Conservation (phyloP, 2,113 vertebrate species). For the Myotis lucifugus region DNA sequence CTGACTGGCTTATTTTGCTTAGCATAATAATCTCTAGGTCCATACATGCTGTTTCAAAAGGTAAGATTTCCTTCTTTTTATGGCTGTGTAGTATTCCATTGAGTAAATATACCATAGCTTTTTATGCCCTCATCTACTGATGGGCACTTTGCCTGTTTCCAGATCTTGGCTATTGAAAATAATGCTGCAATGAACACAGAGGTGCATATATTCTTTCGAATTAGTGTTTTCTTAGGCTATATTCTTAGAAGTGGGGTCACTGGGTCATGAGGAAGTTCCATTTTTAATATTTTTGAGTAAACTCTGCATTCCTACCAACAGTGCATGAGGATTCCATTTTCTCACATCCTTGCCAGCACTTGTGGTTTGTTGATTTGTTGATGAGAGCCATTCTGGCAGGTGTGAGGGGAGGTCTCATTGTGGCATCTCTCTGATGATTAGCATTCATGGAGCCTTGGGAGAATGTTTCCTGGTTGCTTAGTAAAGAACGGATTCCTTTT, state of each 20-base stretch:
- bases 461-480: background rate
- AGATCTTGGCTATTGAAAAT: background rate
- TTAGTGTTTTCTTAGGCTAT: background rate
- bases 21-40: background rate
- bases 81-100: background rate
- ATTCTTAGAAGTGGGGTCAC: background rate
- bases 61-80: background rate
- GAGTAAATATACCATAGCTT: background rate
- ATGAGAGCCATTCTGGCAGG: background rate
- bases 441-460: background rate
- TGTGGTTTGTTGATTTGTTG: background rate
- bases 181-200: background rate
- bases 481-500: background rate
- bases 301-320: background rate
- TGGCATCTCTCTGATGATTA: too few species aligned
- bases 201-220: background rate
- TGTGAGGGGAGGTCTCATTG: too few species aligned
- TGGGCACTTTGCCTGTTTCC: background rate
- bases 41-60: background rate
- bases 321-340: background rate
- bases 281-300: background rate
- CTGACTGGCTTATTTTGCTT: background rate
- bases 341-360: background rate
- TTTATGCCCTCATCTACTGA: background rate
- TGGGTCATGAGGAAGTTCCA: background rate